phyloP scores from a whole-genome alignment of 1,140 invertebrate species.

The Trypoxylus dichotomus region DNA sequence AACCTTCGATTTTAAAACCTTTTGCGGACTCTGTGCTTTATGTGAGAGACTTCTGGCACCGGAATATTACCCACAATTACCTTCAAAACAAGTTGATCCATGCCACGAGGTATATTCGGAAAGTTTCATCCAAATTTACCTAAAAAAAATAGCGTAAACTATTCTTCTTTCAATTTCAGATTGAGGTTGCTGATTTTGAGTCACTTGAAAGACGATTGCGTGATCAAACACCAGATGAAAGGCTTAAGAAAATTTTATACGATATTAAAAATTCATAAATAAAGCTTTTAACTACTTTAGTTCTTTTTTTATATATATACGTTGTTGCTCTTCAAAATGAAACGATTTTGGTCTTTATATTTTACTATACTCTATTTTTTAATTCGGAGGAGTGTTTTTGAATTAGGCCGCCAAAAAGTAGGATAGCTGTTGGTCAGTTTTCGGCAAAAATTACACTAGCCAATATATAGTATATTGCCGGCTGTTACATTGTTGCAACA shows the following conservation, averaged over 20 bases:
- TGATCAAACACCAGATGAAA: slow-evolving; percentile 42
- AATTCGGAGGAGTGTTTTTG: no score
- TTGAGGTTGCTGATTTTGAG: slow-evolving; percentile 54
- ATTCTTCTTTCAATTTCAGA: slow-evolving; percentile 38
- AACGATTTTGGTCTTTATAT: no score
- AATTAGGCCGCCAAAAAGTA: no score
- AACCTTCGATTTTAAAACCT: slow-evolving; percentile 63
- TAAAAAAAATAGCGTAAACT: slow-evolving; percentile 2
- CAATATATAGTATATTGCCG: no score
- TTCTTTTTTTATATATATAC: no score
- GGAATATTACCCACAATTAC: slow-evolving; percentile 46
- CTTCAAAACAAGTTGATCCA: slow-evolving; percentile 50
- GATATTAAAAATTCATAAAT: slow-evolving; percentile 40
- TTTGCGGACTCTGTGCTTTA: slow-evolving; percentile 68
- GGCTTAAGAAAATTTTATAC: slow-evolving; percentile 44
- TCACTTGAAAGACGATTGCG: slow-evolving; percentile 46
- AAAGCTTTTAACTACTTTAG: no score
- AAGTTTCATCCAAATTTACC: neutral
- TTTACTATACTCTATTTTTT: no score
- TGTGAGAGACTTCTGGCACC: slow-evolving; percentile 62
- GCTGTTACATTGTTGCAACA: no score
- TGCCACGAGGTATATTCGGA: slow-evolving; percentile 46
- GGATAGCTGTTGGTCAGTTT: no score
- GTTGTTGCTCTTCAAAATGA: no score
- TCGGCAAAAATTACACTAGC: no score